These are phyloP conservation scores for Pseudochirops cupreus DNA, from an alignment of 2,797 vertebrate genomes.

Conservation along the genomic window DNA sequence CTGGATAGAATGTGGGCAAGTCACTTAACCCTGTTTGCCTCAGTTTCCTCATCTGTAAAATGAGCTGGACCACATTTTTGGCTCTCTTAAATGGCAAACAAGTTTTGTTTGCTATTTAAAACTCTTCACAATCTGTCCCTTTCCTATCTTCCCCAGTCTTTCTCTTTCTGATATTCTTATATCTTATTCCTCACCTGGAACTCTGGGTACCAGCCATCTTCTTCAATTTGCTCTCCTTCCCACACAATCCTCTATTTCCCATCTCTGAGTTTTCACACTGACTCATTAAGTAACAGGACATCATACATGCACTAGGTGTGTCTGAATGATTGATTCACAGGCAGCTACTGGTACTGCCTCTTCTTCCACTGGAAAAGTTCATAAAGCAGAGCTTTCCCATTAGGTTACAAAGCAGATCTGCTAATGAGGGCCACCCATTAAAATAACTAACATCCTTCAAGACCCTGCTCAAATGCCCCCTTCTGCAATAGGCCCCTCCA, in stretches of 20 bases:
- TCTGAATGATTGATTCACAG: background rate
- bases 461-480: background rate
- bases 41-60: background rate
- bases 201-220: background rate
- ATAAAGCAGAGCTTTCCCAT: background rate
- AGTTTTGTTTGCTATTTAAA: background rate
- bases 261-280: background rate
- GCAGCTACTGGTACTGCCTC: background rate
- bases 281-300: background rate
- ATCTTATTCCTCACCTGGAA: background rate
- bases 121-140: background rate
- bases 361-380: background rate
- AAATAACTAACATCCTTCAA: background rate
- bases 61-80: background rate
- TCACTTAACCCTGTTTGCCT: background rate
- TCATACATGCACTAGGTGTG: background rate
- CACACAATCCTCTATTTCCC: background rate
- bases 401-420: background rate
- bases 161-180: background rate
- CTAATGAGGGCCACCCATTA: background rate
- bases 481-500: background rate
- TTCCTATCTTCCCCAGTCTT: background rate
- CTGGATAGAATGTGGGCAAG: background rate
- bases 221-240: background rate
- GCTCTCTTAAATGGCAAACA: slow-evolving; percentile 11